Evolutionary conservation across 2,797 vertebrate species (phyloP), one percentile per base, ranked within the genome.

Genomic region (Yasuhikotakia modesta): DNA sequence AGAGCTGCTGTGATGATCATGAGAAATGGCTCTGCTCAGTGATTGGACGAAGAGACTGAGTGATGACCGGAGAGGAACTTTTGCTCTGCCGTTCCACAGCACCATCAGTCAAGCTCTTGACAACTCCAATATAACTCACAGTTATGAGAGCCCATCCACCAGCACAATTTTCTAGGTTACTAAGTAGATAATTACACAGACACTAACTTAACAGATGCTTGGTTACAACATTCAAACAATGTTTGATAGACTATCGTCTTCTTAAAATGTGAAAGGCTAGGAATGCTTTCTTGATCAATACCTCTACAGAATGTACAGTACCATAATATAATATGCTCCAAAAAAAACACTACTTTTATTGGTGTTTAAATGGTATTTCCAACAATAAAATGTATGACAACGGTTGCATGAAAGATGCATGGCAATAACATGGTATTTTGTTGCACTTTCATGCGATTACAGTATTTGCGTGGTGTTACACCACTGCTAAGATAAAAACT

Each of bases 101-200:
- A 24, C 65, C 24, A 73, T 76, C 64, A 60, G 39, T 73, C 73
- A 30, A 65, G 71, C 30, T 43, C 48, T n/a, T 13, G 60, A 73
- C 72, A 79, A 66, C 57, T 58, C 22, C 43, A 32, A 73, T 60
- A 58, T 60, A n/a, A 67, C 58, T 76, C 74, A 61, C 22, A 53
- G 48, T 61, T 57, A 13, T 53, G 22, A 52, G 69, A 70, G 27
- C 43, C 46, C 32, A 60, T 67, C 45, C 50, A 76, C 70, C 64
- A n/a, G 21, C 58, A 24, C 24, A 61, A 27, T 57, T 68, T 61
- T 35, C 71, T 19, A 32, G 65, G 68, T 72, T 48, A 65, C 46
- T 70, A 68, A 21, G 14, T 53, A 74, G 74, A 69, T 48, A 77
- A 82, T 70, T 58, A 58, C 24, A 70, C 46, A n/a, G 48, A 61